Percentiles rank a stretch among this genome's conserved stretches.
Evolutionary conservation across 2,797 vertebrate species (phyloP).

Genomic region (Sebastes alutus): DNA sequence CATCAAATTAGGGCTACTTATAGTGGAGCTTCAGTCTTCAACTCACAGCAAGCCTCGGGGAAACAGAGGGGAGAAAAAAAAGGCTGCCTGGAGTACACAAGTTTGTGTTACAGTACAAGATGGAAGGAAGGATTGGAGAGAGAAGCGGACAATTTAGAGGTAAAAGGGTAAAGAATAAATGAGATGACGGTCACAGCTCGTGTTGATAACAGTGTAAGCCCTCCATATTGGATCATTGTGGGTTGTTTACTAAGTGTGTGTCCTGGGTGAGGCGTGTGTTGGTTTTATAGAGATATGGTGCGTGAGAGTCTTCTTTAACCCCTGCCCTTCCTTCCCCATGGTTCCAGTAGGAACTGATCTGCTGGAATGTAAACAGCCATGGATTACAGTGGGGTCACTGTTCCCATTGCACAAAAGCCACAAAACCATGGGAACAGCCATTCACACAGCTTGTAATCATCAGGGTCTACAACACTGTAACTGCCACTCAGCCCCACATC

Average conservation of each 20-base stretch:
- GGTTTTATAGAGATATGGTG: conserved; percentile 60
- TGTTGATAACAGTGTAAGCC: background rate
- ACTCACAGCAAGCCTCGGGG: conserved; percentile 18
- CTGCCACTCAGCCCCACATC: conserved; percentile 37
- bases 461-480: conserved; percentile 37
- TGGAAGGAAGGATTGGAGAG: background rate
- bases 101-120: background rate
- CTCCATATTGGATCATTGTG: conserved; percentile 23
- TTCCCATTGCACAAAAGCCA: conserved; percentile 67
- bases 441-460: conserved; percentile 64
- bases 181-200: background rate
- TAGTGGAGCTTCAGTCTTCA: conserved; percentile 22
- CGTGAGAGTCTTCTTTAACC: conserved; percentile 75
- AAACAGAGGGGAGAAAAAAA: conserved; percentile 10
- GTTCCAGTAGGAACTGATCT: conserved; percentile 77
- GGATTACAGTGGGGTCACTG: conserved; percentile 76
- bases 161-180: background rate
- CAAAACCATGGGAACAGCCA: conserved; percentile 67
- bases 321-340: conserved; percentile 68
- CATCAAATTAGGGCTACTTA: conserved; percentile 58
- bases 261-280: conserved; percentile 50
- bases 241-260: conserved; percentile 50
- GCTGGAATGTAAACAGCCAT: conserved; percentile 79
- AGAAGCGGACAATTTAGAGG: background rate
- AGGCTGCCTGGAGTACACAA: background rate